phyloP scores from a whole-genome alignment of 2,113 vertebrate species.

The Centropus bengalensis region DNA sequence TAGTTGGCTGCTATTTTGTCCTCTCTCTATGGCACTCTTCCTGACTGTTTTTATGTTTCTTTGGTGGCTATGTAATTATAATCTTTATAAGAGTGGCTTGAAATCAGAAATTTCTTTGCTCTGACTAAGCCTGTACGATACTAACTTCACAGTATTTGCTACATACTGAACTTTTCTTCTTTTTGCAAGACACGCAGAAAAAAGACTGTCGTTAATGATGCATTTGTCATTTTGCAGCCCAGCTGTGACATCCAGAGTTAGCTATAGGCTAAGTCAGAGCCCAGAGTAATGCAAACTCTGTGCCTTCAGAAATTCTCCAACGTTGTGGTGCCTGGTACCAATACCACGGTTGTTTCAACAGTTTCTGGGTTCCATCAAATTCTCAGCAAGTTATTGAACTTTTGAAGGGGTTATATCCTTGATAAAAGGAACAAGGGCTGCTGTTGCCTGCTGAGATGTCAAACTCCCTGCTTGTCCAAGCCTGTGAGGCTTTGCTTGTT shows the following conservation, averaged over 20 bases:
- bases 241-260: neutral
- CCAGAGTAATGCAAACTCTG: neutral
- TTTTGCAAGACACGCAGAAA: neutral
- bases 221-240: conserved; percentile 11
- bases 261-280: neutral
- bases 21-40: neutral
- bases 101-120: neutral
- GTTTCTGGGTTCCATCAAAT: neutral
- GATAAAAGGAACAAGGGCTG: neutral
- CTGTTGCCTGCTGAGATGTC: neutral
- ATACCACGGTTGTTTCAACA: neutral
- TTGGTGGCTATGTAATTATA: neutral
- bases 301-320: neutral
- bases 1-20: neutral
- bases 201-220: neutral
- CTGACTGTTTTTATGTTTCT: neutral
- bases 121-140: neutral
- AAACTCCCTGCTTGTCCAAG: neutral
- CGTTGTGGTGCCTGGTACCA: neutral
- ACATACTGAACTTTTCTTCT: neutral
- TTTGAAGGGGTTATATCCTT: neutral
- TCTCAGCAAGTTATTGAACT: neutral
- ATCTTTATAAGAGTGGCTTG: neutral
- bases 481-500: neutral
- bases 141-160: neutral